A percentile compares a stretch with the other conserved stretches of the same genome.
Evolutionary conservation across 2,888 invertebrate genomes (phyloP).

Genomic region (Spisula subtruncata): DNA sequence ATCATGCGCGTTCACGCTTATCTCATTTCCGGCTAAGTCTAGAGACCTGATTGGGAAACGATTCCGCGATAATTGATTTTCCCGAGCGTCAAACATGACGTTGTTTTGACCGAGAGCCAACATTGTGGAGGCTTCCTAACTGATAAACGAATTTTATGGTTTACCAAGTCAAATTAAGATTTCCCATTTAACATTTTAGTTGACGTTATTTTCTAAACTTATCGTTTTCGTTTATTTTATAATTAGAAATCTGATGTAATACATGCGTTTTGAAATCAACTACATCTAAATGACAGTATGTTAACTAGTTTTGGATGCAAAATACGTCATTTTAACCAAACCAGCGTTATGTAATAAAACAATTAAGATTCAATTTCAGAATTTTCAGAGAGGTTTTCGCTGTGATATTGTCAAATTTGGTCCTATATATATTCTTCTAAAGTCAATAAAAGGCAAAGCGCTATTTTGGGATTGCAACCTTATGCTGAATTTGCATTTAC

Average conservation of each 20-base stretch:
- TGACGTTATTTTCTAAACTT: too few relatives aligned
- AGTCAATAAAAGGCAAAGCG: too few relatives aligned
- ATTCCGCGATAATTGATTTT: neutral
- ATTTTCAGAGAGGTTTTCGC: neutral
- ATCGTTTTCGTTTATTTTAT: too few relatives aligned
- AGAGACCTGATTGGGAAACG: neutral
- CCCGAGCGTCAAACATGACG: neutral
- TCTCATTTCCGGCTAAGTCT: neutral
- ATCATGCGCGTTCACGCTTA: neutral
- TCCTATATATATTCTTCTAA: too few relatives aligned
- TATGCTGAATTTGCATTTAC: neutral
- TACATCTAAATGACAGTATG: too few relatives aligned
- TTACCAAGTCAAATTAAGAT: too few relatives aligned
- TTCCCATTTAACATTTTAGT: too few relatives aligned
- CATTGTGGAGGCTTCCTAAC: too few relatives aligned
- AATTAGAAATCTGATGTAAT: too few relatives aligned
- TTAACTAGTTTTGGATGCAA: too few relatives aligned
- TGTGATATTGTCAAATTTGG: neutral
- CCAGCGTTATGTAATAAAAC: neutral
- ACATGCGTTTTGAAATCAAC: too few relatives aligned
- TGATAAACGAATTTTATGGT: too few relatives aligned
- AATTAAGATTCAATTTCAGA: neutral
- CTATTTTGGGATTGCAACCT: neutral
- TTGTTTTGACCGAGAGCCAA: neutral
- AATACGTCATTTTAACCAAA: neutral